These are phyloP conservation scores for Cyanoderma ruficeps DNA, from an alignment of 2,113 vertebrate genomes.

Conservation along the genomic window DNA sequence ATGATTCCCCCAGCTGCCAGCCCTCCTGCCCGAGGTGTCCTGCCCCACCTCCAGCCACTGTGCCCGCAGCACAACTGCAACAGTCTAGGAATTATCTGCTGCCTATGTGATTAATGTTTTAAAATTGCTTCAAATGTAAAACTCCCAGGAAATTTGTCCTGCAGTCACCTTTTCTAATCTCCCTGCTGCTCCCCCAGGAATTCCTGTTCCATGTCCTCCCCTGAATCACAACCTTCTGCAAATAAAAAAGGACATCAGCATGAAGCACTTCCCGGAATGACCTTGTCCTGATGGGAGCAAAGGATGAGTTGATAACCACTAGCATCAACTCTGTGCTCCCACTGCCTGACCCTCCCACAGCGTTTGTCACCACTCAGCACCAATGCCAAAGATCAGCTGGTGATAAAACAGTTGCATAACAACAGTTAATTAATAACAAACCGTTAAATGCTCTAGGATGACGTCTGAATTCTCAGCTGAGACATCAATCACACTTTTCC, in stretches of 20 bases:
- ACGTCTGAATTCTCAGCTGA: background rate
- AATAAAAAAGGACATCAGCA: background rate
- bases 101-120: background rate
- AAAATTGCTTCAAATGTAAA: background rate
- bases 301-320: background rate
- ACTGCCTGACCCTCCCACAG: background rate
- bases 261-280: background rate
- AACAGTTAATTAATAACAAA: constrained; percentile 7
- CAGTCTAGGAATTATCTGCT: background rate
- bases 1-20: background rate
- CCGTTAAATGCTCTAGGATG: background rate
- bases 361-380: fast-evolving
- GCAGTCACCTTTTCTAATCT: background rate
- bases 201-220: fast-evolving
- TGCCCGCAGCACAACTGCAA: fast-evolving
- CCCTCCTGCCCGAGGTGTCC: fast-evolving
- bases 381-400: background rate
- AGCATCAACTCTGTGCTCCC: background rate
- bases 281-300: background rate
- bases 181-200: background rate
- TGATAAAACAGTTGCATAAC: background rate
- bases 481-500: background rate
- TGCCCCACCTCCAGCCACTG: background rate
- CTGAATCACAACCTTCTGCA: background rate
- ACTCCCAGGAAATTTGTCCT: background rate